phyloP scores from a whole-genome alignment of 2,888 invertebrate species.

The Lasioglossum malachurum region DNA sequence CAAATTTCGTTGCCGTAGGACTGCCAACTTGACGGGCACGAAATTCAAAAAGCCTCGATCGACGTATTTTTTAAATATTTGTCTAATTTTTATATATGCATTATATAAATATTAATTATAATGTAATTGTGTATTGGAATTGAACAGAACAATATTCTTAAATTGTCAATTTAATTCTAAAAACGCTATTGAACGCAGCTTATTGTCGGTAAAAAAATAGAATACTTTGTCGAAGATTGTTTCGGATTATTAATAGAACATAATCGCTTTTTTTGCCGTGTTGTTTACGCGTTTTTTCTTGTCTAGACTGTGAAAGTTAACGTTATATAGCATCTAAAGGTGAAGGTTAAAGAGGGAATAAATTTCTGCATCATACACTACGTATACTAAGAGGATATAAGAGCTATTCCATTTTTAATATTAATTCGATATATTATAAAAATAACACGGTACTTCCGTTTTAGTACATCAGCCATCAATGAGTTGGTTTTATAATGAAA shows the following conservation, averaged over 20 bases:
- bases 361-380: slow-evolving; percentile 2
- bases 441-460: background rate
- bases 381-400: slow-evolving; percentile 9
- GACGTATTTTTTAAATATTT: background rate
- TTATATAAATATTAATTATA: too few species aligned
- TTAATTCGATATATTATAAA: background rate
- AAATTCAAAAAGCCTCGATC: background rate
- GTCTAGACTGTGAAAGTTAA: slow-evolving; percentile 20
- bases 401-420: slow-evolving; percentile 12
- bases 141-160: background rate
- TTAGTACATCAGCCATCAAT: slow-evolving; percentile 4
- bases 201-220: background rate
- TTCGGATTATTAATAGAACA: slow-evolving; percentile 17
- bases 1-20: slow-evolving; percentile 20
- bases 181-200: background rate
- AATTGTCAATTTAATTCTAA: background rate
- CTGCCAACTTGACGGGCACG: slow-evolving; percentile 26
- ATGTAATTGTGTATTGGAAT: background rate
- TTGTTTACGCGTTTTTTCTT: slow-evolving; percentile 12
- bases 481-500: background rate
- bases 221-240: background rate
- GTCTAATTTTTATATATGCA: too few species aligned
- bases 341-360: slow-evolving; percentile 23
- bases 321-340: slow-evolving; percentile 16
- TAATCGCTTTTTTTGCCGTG: background rate